Base-by-base conservation (phyloP, 23 tunicate species). In the Phallusia fumigata region DNA sequence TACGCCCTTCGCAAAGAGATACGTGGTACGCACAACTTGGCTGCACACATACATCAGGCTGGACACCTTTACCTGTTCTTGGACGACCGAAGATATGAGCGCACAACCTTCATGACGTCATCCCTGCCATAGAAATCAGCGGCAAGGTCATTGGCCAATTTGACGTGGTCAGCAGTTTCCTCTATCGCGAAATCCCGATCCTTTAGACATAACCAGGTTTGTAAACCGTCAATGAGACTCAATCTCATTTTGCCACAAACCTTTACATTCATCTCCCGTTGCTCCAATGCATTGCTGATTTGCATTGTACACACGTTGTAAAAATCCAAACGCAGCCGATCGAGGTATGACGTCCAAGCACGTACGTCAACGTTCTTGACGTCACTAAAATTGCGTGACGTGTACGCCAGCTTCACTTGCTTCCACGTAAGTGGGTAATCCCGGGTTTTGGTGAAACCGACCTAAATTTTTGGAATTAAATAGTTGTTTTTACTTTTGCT, bases 221-320 rank as follows among this genome's bases (percentile, higher is more conserved):
- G n/a, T n/a, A n/a, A n/a, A n/a, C n/a, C n/a, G n/a, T n/a, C n/a
- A n/a, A n/a, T n/a, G n/a, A n/a, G n/a, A n/a, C n/a, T n/a, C n/a
- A n/a, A n/a, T n/a, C n/a, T n/a, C n/a, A n/a, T 13, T 13, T 13
- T 51, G 18, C 58, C 58, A 13, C 18, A 51, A 58, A 58, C 69
- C 69, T 58, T 24, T 24, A 58, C 69, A 58, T 8, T 58, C 69
- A 58, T 58, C 16, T 13, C 15, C 16, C 26, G 26, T 22, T 24
- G 69, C 28, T 58, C 69, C 69, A 58, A 19, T 12, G 80, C 69
- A n/a, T 74, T 74, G 52, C 50, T 26, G 40, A 83, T 83, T 32
- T 83, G 86, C 80, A 83, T 74, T 64, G 86, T 83, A 53, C 85
- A 81, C 1, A 76, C 91, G 52, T 81, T 87, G 65, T 64, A 81